Evolutionary conservation across 2,888 invertebrate species (phyloP).

Genomic region (Linnaemya tessellans): DNA sequence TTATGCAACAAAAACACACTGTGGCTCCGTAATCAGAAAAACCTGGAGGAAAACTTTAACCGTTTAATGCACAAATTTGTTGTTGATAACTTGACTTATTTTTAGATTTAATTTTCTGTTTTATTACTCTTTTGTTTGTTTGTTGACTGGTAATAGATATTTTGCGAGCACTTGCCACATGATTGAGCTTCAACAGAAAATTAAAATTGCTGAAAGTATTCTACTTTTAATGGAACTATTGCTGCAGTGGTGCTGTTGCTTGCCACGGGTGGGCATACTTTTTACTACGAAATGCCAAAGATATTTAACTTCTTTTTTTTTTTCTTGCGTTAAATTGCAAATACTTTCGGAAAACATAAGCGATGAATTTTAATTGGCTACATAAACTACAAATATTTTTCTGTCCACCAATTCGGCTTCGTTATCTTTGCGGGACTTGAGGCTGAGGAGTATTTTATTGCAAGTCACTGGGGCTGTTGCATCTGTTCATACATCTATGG

Average conservation of each 20-base stretch:
- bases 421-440: neutral
- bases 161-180: neutral
- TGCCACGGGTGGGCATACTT: constrained; percentile 62
- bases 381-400: constrained; percentile 7
- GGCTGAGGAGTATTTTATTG: neutral
- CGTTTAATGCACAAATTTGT: too few species aligned
- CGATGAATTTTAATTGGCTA: constrained; percentile 15
- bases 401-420: neutral
- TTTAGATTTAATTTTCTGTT: neutral
- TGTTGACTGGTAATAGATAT: neutral
- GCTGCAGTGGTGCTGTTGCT: constrained; percentile 5
- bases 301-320: neutral
- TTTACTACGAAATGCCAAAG: neutral
- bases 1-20: too few species aligned
- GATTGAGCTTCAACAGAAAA: constrained; percentile 9
- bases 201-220: neutral
- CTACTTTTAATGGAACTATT: constrained; percentile 6
- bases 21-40: too few species aligned
- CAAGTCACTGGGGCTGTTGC: neutral
- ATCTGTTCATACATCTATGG: neutral
- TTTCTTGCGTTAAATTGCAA: too few species aligned
- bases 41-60: too few species aligned
- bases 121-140: neutral
- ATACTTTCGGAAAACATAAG: neutral
- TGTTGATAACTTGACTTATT: neutral